Evolutionary conservation across 2,113 vertebrate species (phyloP).

Genomic region (Pteruthius melanotis): DNA sequence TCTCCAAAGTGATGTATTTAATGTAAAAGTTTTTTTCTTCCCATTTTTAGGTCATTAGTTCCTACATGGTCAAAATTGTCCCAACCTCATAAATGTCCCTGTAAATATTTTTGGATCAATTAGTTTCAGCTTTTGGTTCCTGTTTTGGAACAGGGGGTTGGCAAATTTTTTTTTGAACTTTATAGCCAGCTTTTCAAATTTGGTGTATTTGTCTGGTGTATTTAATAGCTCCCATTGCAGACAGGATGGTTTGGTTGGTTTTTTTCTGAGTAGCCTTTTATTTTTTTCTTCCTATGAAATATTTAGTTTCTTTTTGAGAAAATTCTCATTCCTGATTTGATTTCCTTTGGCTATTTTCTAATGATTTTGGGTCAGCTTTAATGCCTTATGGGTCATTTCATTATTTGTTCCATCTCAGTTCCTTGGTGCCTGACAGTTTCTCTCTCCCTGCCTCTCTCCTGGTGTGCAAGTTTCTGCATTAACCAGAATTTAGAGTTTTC

Average conservation of each 20-base stretch:
- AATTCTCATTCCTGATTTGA: background rate
- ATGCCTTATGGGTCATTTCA: background rate
- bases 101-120: background rate
- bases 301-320: background rate
- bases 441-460: background rate
- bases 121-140: background rate
- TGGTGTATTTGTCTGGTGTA: too few relatives aligned
- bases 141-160: accelerated
- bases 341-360: background rate
- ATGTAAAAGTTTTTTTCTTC: background rate
- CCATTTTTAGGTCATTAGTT: background rate
- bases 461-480: background rate
- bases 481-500: background rate
- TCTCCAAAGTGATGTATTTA: background rate
- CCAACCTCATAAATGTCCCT: accelerated
- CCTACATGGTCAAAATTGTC: background rate
- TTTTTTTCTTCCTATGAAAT: background rate
- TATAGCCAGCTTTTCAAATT: background rate
- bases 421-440: background rate
- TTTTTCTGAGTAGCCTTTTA: background rate
- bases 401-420: accelerated
- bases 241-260: background rate
- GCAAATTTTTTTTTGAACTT: background rate
- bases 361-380: background rate
- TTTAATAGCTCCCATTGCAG: background rate